These are phyloP conservation scores for Cydia strobilella DNA, from an alignment of 1,140 invertebrate genomes.

Conservation along the genomic window DNA sequence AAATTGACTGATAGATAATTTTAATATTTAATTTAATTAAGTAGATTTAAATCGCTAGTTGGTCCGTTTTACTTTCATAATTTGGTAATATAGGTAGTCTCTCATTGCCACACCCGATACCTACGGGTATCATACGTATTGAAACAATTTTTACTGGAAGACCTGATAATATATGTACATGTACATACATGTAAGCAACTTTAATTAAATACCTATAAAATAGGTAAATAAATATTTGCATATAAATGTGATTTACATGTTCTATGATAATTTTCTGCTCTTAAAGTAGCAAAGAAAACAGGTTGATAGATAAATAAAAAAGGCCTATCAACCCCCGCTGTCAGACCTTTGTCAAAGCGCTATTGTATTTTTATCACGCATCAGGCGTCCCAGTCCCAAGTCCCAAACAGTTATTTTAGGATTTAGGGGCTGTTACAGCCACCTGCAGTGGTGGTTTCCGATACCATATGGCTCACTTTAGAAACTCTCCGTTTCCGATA, in stretches of 20 bases:
- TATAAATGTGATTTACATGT: background rate
- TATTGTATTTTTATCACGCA: conserved; percentile 27
- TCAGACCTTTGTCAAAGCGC: conserved; percentile 23
- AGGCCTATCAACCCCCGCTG: background rate
- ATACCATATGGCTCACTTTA: background rate
- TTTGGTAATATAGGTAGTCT: too few species aligned
- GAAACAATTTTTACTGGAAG: too few species aligned
- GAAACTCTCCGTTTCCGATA: background rate
- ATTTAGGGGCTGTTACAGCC: background rate
- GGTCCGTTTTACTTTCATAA: too few species aligned
- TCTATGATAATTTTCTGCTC: background rate
- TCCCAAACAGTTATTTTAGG: conserved; percentile 15
- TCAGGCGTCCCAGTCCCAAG: conserved; percentile 2
- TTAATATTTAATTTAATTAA: too few species aligned
- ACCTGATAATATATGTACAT: too few species aligned
- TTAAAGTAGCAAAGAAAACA: background rate
- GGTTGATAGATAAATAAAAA: conserved; percentile 21
- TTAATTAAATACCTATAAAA: too few species aligned
- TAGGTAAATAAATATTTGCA: too few species aligned
- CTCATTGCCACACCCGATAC: too few species aligned
- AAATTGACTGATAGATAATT: too few species aligned
- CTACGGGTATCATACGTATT: too few species aligned
- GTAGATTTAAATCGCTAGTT: too few species aligned
- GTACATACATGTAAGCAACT: too few species aligned
- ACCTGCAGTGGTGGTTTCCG: background rate